Evolutionary conservation across 37 sponge, comb jelly and placozoan genomes (phyloP).

Genomic region (Mnemiopsis leidyi): DNA sequence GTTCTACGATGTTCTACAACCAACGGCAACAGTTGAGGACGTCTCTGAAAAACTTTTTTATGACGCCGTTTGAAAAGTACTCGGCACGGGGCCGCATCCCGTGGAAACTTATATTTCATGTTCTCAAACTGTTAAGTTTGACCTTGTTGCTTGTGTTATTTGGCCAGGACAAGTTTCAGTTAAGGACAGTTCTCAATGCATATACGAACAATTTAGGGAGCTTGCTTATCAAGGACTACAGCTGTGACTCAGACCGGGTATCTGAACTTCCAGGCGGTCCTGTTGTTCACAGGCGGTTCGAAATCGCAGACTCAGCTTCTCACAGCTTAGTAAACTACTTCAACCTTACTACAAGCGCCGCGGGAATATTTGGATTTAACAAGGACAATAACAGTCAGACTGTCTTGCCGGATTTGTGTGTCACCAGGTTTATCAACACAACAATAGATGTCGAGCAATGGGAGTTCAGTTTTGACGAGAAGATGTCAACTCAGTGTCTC

Average conservation of each 20-base stretch:
- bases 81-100: background rate
- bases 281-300: background rate
- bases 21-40: background rate
- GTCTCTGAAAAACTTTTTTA: constrained; percentile 1
- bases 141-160: background rate
- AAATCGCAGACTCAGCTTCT: background rate
- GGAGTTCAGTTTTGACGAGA: background rate
- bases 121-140: background rate
- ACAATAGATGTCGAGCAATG: background rate
- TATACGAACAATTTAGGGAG: background rate
- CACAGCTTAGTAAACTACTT: background rate
- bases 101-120: constrained; percentile 2
- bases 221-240: constrained; percentile 4
- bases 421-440: background rate
- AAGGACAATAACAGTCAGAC: background rate
- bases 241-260: background rate
- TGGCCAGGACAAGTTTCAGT: constrained; percentile 27
- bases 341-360: background rate
- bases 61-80: constrained; percentile 43
- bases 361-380: constrained; percentile 27
- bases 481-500: background rate
- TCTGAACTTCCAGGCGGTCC: background rate
- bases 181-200: background rate
- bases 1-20: constrained; percentile 25
- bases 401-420: constrained; percentile 2